Conservation (phyloP, 2,888 invertebrate species). For the Drosophila neotestacea region DNA sequence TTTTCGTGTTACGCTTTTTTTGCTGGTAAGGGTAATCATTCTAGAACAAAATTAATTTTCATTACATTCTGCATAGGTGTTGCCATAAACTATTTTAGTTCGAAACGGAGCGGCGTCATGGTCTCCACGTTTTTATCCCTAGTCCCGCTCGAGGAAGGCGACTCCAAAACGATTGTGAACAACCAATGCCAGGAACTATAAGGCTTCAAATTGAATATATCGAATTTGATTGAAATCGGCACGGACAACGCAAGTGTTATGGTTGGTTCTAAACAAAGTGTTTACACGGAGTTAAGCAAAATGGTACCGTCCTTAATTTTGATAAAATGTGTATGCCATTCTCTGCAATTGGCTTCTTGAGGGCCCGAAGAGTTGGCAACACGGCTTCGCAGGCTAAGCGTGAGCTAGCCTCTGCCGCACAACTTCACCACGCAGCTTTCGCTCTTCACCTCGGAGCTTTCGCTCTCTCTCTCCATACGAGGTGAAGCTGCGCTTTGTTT, state of each 20-base stretch:
- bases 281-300: background rate
- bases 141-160: background rate
- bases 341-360: background rate
- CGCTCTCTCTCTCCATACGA: too few species aligned
- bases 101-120: background rate
- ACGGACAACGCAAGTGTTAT: background rate
- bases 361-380: too few species aligned
- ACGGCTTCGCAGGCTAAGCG: too few species aligned
- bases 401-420: too few species aligned
- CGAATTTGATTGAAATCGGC: background rate
- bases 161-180: background rate
- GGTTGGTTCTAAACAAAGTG: background rate
- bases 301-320: background rate
- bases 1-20: too few species aligned
- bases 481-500: too few species aligned
- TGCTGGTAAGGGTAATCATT: background rate
- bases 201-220: background rate
- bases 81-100: background rate
- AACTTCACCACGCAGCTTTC: too few species aligned
- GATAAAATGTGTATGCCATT: slow-evolving; percentile 1
- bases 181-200: background rate
- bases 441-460: too few species aligned
- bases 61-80: background rate
- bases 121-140: background rate
- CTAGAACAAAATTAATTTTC: background rate